Evolutionary conservation across 2,797 vertebrate genomes (phyloP), one percentile per base, ranked within the genome.

Genomic region (Peromyscus attwateri): DNA sequence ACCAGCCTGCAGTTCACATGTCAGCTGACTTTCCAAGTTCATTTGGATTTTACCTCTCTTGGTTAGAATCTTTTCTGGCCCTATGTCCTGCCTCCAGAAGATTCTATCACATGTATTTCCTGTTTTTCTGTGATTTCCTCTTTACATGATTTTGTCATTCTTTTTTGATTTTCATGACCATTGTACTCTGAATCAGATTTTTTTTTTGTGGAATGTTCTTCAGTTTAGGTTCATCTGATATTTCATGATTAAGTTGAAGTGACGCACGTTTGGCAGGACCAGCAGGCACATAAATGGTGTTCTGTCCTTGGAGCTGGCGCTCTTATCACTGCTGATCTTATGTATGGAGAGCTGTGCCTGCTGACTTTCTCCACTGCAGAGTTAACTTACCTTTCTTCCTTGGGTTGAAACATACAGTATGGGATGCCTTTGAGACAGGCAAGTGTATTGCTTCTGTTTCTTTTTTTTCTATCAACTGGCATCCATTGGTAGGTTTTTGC

Each of bases 291-390:
- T 37, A 49, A 25, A 40, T 52, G 37, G n/a, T 1, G 4, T 34
- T 37, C 0, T 34, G 3, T 9, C n/a, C 57, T 77, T 89, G 4
- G 49, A 14, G 3, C n/a, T 31, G n/a, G 10, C 1, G 2, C 0
- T 9, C 76, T 89, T 81, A 77, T 76, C 81, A 37, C 6, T 68
- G 62, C 16, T 60, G 52, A 16, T 71, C 23, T 55, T 76, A 34
- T 76, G 64, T 23, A 55, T 87, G 37, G n/a, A 2, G 79, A n/a
- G 6, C 75, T 70, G 34, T 82, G n/a, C 57, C 68, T 93, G 55
- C 46, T 68, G 57, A 3, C 34, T 73, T 79, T 94, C 83, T 62
- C 34, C 2, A 13, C 19, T 60, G 43, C 31, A 55, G 16, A 57
- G 55, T 31, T n/a, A 52, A 21, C 9, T 29, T 31, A 14, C 29